phyloP scores from a whole-genome alignment of 35 echinoderm and acorn worm genomes.

The Ophiothrix spiculata region DNA sequence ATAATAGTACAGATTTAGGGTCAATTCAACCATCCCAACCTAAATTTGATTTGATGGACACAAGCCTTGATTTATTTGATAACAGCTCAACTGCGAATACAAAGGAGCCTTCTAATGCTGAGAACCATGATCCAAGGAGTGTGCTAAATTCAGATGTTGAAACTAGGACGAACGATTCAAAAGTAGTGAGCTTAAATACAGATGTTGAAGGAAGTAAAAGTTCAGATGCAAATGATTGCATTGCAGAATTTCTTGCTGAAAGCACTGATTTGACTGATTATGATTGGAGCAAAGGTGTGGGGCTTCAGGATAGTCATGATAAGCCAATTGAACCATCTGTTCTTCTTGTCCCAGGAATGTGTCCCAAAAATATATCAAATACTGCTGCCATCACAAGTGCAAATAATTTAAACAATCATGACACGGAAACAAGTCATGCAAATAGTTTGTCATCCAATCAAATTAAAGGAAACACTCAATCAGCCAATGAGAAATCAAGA shows the following conservation, averaged over 20 bases:
- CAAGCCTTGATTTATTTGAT: not conserved
- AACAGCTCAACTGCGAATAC: not conserved
- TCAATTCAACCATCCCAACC: not conserved
- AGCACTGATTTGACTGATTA: not conserved
- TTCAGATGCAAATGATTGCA: not conserved
- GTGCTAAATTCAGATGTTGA: too few relatives aligned
- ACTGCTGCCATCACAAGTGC: not conserved
- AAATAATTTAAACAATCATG: not conserved
- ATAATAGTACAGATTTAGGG: too few relatives aligned
- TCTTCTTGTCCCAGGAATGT: conserved; percentile 25
- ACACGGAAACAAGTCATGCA: not conserved
- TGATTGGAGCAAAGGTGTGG: conserved; percentile 48
- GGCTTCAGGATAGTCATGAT: conserved; percentile 11
- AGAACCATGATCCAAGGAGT: too few relatives aligned
- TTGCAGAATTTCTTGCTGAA: not conserved
- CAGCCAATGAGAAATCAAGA: not conserved
- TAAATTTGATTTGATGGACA: not conserved
- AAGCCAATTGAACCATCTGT: conserved; percentile 10
- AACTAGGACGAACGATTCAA: not conserved
- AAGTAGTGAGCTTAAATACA: not conserved
- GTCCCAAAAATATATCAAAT: not conserved
- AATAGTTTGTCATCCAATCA: not conserved
- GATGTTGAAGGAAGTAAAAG: not conserved
- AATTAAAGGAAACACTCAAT: not conserved
- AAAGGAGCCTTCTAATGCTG: not conserved